Percentiles rank a stretch among this genome's conserved stretches.
These are phyloP conservation scores for Hypena proboscidalis DNA, from an alignment of 2,888 invertebrate species.

Conservation along the genomic window DNA sequence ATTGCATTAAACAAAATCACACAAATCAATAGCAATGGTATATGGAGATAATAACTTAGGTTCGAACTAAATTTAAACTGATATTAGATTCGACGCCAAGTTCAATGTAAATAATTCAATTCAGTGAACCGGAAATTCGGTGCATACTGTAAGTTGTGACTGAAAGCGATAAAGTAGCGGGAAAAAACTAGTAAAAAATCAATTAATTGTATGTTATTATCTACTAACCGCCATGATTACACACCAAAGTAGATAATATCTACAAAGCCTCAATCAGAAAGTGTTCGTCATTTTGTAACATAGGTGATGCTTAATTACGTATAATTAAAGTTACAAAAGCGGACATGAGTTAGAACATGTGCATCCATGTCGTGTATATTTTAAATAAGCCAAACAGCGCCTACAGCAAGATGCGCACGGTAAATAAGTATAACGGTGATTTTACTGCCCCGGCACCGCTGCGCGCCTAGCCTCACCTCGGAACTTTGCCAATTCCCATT, in stretches of 20 bases:
- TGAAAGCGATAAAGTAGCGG: too few species aligned
- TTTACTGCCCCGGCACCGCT: constrained; percentile 77
- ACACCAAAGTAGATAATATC: neutral
- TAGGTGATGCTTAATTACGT: neutral
- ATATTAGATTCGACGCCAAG: too few species aligned
- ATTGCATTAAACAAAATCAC: too few species aligned
- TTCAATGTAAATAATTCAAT: too few species aligned
- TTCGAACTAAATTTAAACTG: too few species aligned
- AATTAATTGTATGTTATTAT: too few species aligned
- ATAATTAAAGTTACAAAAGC: constrained; percentile 6
- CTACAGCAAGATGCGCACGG: constrained; percentile 80
- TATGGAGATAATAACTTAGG: too few species aligned
- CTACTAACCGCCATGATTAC: too few species aligned
- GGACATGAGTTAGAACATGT: constrained; percentile 16
- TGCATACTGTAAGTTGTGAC: too few species aligned
- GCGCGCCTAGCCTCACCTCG: constrained; percentile 70
- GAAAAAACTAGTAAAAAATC: too few species aligned
- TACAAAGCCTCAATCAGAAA: neutral
- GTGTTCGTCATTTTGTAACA: constrained; percentile 1
- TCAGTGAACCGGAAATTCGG: too few species aligned
- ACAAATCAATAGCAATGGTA: too few species aligned
- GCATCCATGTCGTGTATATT: constrained; percentile 42
- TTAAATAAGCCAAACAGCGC: constrained; percentile 72
- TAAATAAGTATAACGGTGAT: constrained; percentile 82
- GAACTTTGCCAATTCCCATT: constrained; percentile 83